Base-by-base conservation (phyloP, 2,113 vertebrate species). In the Otocyon megalotis region DNA sequence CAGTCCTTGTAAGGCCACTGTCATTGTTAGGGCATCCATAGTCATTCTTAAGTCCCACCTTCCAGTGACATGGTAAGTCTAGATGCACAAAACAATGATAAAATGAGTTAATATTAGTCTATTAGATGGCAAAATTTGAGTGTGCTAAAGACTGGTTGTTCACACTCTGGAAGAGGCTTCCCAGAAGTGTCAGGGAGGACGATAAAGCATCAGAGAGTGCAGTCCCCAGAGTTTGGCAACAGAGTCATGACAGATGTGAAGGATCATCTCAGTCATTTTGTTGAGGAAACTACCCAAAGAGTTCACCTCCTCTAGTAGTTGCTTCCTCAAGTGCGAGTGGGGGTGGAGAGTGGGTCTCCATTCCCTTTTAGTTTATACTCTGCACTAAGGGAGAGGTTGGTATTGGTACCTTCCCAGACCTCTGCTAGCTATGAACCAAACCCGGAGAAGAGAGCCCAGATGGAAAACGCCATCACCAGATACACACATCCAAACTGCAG, bases 391-490 rank as follows among this genome's bases (percentile, higher is more conserved):
- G 14, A 5, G 4, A 32, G 48, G 53, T 16, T 24, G 3, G 2
- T 48, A 14, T 12, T 54, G n/a, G 9, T 63, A 8, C 2, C 74
- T 90, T 1, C 17, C 19, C 48, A 54, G 28, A 82, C 1, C 13
- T 88, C 71, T 90, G 10, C 16, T 62, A 14, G 48, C 37, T 3
- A 35, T 19, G 28, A 35, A 83, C 22, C 56, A 77, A 81, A 67
- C 28, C 10, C 24, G 5, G 26, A 54, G 24, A 56, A 77, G 26
- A 54, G 28, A 85, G 56, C 95, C 24, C 17, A 2, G 35, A 43
- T 81, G 72, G 91, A 96, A 97, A 92, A 86, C 15, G 12, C 83
- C 24, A 53, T 77, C 24, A 77, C 76, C 43, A 96, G 96, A 90
- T 37, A 54, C 26, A 32, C 48, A 54, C 65, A 60, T 74, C 35